A percentile compares a stretch with the other conserved stretches of the same genome.
Evolutionary conservation across 2,888 invertebrate genomes (phyloP).

Genomic region (Seira sanloemensis): DNA sequence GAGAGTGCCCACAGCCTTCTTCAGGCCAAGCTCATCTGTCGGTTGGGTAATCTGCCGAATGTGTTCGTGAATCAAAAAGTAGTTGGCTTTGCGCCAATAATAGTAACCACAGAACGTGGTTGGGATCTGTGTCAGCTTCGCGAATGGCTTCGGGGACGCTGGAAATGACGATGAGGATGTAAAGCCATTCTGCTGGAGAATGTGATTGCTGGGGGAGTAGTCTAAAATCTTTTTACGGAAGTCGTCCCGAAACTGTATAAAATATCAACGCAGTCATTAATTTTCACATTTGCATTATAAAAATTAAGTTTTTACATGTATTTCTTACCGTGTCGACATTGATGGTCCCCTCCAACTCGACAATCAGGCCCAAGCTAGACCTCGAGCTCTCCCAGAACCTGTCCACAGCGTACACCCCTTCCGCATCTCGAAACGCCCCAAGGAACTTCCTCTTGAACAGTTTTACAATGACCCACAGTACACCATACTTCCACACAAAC

Average conservation of each 20-base stretch:
- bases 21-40: slow-evolving; percentile 56
- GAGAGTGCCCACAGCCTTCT: slow-evolving; percentile 64
- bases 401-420: slow-evolving; percentile 54
- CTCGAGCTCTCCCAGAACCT: slow-evolving; percentile 60
- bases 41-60: slow-evolving; percentile 65
- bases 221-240: slow-evolving; percentile 60
- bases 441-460: slow-evolving; percentile 64
- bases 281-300: no score
- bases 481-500: slow-evolving; percentile 59
- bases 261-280: no score
- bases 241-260: slow-evolving; percentile 56
- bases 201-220: not conserved
- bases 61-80: slow-evolving; percentile 67
- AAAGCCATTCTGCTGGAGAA: not conserved
- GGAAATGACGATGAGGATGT: not conserved
- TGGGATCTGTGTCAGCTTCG: slow-evolving; percentile 65
- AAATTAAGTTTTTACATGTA: no score
- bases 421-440: slow-evolving; percentile 33
- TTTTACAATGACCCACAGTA: slow-evolving; percentile 58
- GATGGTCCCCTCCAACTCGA: slow-evolving; percentile 59
- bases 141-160: slow-evolving; percentile 41
- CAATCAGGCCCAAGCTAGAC: slow-evolving; percentile 54
- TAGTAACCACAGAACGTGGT: slow-evolving; percentile 65
- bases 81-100: slow-evolving; percentile 67
- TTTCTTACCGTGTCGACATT: slow-evolving; percentile 58